Evolutionary conservation across 2,113 vertebrate genomes (phyloP), one percentile per base, ranked within the genome.

Genomic region (Ptilonorhynchus violaceus): DNA sequence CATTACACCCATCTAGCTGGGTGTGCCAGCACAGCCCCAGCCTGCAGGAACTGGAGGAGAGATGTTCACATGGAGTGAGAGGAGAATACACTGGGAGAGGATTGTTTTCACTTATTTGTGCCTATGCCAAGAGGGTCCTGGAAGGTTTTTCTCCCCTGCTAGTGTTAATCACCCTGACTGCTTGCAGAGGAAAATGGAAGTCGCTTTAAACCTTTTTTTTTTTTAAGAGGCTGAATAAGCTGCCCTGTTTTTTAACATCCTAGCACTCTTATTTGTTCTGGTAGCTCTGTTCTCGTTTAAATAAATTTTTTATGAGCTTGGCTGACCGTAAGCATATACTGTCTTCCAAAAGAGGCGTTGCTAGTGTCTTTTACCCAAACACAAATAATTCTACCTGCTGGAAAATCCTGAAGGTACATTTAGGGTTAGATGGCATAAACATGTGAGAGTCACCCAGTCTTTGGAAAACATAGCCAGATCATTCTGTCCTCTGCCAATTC

Each of bases 261-360:
- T 82, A 82, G 42, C 3, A 2, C 6, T 93, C 62, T 72, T 56
- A 56, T 79, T 94, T 90, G 27, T 85, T 88, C 58, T 90, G 25
- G 78, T 90, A 96, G 74, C 49, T 82, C 52, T 60, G 17, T 52
- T 90, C 78, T 93, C 58, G 56, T 90, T 94, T 95, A 89, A 92
- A 94, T 90, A 92, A 85, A 31, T 7, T 14, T 95, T 92, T 95
- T 94, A 89, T 53, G 49, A 94, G 44, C 22, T 92, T 93, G 85
- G 78, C 81, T 94, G 82, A 69, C 76, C 12, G 0, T 59, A 80
- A 95, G 27, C 20, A 13, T 77, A 66, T 1, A 1, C 15, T 69
- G 44, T 31, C 72, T 88, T 95, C 74, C 58, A 88, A 52, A 92
- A 82, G 85, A 88, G 31, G 67, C 46, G 56, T 94, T 79, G 24